A percentile compares a stretch with the other conserved stretches of the same genome.
phyloP scores from a whole-genome alignment of 2,113 vertebrate genomes.

The Daphoenositta chrysoptera region DNA sequence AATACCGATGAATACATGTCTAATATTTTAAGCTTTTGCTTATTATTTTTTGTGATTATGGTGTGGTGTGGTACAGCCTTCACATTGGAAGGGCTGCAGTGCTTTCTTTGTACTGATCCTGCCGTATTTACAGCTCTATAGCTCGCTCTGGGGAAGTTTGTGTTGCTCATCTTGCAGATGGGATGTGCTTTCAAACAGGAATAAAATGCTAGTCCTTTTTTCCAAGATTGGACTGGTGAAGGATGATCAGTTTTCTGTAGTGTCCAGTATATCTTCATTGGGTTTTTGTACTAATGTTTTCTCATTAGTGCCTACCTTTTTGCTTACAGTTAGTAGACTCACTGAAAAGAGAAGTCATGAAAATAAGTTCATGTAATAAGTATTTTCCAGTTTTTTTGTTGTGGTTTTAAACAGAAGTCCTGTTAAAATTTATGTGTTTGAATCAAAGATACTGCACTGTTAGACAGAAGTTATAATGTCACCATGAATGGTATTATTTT shows the following conservation, averaged over 20 bases:
- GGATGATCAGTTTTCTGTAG: not conserved
- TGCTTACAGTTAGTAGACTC: not conserved
- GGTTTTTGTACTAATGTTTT: not conserved
- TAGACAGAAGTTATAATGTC: not conserved
- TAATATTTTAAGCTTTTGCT: not conserved
- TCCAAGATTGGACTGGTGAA: not conserved
- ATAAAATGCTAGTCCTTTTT: not conserved
- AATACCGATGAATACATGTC: not conserved
- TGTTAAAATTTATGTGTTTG: not conserved
- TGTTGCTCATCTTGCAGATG: fast-evolving
- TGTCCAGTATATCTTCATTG: not conserved
- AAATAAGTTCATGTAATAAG: not conserved
- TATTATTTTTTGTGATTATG: not conserved
- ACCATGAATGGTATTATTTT: not conserved
- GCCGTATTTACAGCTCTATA: not conserved
- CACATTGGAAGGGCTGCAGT: not conserved
- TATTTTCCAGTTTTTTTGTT: not conserved
- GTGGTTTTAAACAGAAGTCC: not conserved
- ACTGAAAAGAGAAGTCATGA: not conserved
- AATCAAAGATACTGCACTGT: not conserved
- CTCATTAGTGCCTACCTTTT: not conserved
- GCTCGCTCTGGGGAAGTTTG: not conserved
- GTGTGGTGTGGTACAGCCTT: fast-evolving
- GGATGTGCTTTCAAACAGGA: not conserved
- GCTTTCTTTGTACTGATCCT: not conserved